Evolutionary conservation across 2,797 vertebrate genomes (phyloP), one percentile per base, ranked within the genome.

Genomic region (Alca torda): DNA sequence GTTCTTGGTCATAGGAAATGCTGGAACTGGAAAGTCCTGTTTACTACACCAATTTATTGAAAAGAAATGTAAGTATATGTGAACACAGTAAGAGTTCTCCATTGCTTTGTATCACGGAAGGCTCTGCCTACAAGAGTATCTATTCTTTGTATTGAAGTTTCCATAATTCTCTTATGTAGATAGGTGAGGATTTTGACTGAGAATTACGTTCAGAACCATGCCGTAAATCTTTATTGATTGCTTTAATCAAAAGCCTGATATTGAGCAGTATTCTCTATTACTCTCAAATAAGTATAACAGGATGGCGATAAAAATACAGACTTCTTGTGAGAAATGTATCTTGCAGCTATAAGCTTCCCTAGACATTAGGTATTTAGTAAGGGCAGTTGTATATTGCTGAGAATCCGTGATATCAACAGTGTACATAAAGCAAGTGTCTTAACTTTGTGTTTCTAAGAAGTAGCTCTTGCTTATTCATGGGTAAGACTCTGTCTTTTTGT

Each of bases 1-100:
- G 70, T 98, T 98, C 96, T 96, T 98, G 97, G 98, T 98, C 35
- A 98, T 98, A 90, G 98, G 98, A 87, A 98, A 98, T 87, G 98
- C 98, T 68, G 98, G 98, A 90, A 98, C 98, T 74, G 98, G 98
- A 84, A 98, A 98, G 88, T 98, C 98, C 72, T 98, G 98, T 85
- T 96, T 98, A 56, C 97, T 98, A 31, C 98, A 98, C 86, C 98
- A 98, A 16, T 98, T 98, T 93, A 98, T 98, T 97, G 98, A 98
- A 73, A 98, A 98, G 80, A 98, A 98, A 96, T 98, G 98, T 98
- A 97, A 98, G 98, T 98, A 85, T 43, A 28, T 21, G 4, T 63
- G 60, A 78, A 33, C 17, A 17, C 30, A 53, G 24, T 41, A 33
- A 74, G 48, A 46, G 33, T 76, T 92, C 43, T 88, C 17, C 13